phyloP scores from a whole-genome alignment of 2,888 invertebrate genomes.

The Spodoptera exigua region DNA sequence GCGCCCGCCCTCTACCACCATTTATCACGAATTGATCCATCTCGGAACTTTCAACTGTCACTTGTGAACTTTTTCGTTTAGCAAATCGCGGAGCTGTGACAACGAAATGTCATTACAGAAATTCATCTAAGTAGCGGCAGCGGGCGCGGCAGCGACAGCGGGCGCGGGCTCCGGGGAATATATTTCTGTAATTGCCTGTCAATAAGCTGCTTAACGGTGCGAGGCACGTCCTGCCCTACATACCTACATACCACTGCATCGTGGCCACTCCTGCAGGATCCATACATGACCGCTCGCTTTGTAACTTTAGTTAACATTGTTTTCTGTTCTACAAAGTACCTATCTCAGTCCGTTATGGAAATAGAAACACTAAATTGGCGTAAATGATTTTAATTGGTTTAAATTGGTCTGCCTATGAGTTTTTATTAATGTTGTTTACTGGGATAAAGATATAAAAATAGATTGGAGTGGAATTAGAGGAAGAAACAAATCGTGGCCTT shows the following conservation, averaged over 20 bases:
- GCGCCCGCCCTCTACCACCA: slow-evolving; percentile 69
- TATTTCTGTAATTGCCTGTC: slow-evolving; percentile 70
- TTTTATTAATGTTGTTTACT: too few relatives aligned
- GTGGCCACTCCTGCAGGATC: slow-evolving; percentile 31
- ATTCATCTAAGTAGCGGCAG: slow-evolving; percentile 59
- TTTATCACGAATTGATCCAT: slow-evolving; percentile 83
- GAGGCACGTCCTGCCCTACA: slow-evolving; percentile 48
- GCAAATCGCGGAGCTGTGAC: slow-evolving; percentile 65
- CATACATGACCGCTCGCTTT: background rate
- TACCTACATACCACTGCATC: slow-evolving; percentile 41
- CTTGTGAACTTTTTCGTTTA: slow-evolving; percentile 79
- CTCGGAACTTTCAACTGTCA: slow-evolving; percentile 74
- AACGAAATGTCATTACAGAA: slow-evolving; percentile 68
- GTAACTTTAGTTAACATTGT: slow-evolving; percentile 9
- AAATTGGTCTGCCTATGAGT: too few relatives aligned
- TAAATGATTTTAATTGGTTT: too few relatives aligned
- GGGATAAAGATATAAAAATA: too few relatives aligned
- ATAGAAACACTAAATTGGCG: too few relatives aligned
- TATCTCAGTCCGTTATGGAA: too few relatives aligned
- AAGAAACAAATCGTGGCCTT: too few relatives aligned
- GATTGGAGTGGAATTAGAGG: too few relatives aligned
- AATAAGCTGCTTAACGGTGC: slow-evolving; percentile 67
- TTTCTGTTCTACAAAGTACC: too few relatives aligned
- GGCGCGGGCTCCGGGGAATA: slow-evolving; percentile 30
- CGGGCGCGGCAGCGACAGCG: slow-evolving; percentile 25